phyloP scores from a whole-genome alignment of 2,113 vertebrate species.

The Notothenia coriiceps region DNA sequence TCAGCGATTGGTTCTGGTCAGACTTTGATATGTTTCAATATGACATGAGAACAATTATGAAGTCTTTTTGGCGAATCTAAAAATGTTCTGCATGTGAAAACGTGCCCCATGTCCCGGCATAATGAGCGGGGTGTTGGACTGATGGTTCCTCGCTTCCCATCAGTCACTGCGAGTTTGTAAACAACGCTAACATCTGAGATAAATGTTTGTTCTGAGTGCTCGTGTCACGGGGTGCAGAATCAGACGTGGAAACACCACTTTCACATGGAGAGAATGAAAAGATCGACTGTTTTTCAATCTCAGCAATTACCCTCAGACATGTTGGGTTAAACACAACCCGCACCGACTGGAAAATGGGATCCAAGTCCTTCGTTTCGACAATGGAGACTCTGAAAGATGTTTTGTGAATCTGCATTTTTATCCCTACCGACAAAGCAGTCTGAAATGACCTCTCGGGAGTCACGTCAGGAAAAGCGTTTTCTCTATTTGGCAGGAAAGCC shows the following conservation, averaged over 20 bases:
- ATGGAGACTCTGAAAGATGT: conserved; percentile 67
- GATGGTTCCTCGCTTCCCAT: conserved; percentile 49
- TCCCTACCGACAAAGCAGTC: conserved; percentile 27
- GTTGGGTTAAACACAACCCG: conserved; percentile 47
- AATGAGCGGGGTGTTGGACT: conserved; percentile 53
- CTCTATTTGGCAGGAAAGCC: conserved; percentile 61
- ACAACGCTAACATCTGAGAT: conserved; percentile 63
- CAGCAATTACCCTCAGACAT: conserved; percentile 51
- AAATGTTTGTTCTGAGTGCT: conserved; percentile 62
- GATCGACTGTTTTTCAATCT: conserved; percentile 61
- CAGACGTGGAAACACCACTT: conserved; percentile 49
- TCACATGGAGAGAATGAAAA: conserved; percentile 63
- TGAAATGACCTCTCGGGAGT: conserved; percentile 42
- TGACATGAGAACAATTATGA: conserved; percentile 51
- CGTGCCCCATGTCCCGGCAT: conserved; percentile 25
- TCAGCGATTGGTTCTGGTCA: conserved; percentile 47
- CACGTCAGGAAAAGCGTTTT: conserved; percentile 58
- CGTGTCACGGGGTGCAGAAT: conserved; percentile 48
- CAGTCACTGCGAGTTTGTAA: conserved; percentile 72
- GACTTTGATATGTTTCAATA: conserved; percentile 26
- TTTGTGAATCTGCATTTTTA: conserved; percentile 59
- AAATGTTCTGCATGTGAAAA: conserved; percentile 42
- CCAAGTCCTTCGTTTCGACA: conserved; percentile 50
- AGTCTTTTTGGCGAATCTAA: conserved; percentile 46
- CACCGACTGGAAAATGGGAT: conserved; percentile 60